Conservation (phyloP, 1,140 invertebrate species). For the Pogonus chalceus region DNA sequence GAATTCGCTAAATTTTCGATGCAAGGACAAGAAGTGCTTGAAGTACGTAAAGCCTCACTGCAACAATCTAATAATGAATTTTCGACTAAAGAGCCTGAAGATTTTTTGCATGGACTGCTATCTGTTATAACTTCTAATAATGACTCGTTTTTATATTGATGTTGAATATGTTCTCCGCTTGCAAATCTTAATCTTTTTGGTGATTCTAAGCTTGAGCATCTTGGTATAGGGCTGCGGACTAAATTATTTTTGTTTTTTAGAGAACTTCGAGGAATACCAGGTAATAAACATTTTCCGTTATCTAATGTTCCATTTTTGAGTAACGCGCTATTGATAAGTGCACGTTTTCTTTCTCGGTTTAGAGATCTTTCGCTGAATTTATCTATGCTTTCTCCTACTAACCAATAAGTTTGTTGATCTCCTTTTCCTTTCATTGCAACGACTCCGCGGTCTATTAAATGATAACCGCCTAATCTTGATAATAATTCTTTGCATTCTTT, state of each 20-base stretch:
- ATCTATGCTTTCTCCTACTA: constrained; percentile 61
- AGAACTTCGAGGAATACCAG: constrained; percentile 45
- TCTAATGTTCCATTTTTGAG: constrained; percentile 20
- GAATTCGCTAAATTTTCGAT: constrained; percentile 43
- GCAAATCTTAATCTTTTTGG: constrained; percentile 70
- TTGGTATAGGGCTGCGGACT: constrained; percentile 34
- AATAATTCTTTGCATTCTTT: constrained; percentile 60
- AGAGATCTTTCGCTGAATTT: constrained; percentile 41
- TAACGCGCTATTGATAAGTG: constrained; percentile 18
- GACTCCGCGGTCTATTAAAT: constrained; percentile 63
- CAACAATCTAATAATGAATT: constrained; percentile 34
- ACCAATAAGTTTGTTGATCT: constrained; percentile 76
- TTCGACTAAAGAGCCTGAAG: constrained; percentile 24
- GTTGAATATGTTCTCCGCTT: constrained; percentile 42
- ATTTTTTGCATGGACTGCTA: constrained; percentile 39
- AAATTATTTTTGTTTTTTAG: constrained; percentile 43
- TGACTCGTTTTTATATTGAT: constrained; percentile 17
- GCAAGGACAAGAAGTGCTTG: constrained; percentile 49
- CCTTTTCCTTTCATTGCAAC: constrained; percentile 82
- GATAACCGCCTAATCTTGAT: constrained; percentile 69
- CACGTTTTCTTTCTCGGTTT: constrained; percentile 33
- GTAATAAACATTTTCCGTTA: constrained; percentile 23
- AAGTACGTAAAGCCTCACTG: constrained; percentile 36
- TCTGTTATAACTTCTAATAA: constrained; percentile 39
- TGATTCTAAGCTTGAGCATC: constrained; percentile 69